These are phyloP conservation scores for Sweltsa coloradensis DNA, from an alignment of 1,140 invertebrate species.

Conservation along the genomic window DNA sequence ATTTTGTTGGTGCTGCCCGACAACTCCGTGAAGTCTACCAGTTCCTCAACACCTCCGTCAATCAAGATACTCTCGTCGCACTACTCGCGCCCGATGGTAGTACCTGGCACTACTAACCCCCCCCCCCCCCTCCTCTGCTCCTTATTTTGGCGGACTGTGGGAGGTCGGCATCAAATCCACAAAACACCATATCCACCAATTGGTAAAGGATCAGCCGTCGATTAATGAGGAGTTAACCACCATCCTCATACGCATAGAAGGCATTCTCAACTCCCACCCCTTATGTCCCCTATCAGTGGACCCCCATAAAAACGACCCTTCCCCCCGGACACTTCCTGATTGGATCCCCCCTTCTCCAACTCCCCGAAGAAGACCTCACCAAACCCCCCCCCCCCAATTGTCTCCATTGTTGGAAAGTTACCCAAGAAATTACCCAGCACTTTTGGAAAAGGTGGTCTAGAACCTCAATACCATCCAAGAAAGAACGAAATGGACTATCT, in stretches of 20 bases:
- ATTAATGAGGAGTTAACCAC: background rate
- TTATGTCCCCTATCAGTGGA: background rate
- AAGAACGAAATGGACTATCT: no score
- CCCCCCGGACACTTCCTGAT: constrained; percentile 19
- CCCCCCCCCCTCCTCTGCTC: background rate
- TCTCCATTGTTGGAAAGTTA: no score
- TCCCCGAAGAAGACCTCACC: constrained; percentile 17
- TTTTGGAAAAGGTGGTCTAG: no score
- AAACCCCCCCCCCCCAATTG: no score
- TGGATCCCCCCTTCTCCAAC: constrained; percentile 13
- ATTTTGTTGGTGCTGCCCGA: constrained; percentile 21
- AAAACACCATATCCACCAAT: background rate
- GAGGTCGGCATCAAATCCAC: background rate
- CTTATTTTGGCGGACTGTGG: background rate
- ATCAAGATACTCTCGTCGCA: no score
- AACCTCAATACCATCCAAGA: no score
- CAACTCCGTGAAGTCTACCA: background rate
- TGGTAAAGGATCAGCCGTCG: background rate
- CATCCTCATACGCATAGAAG: constrained; percentile 5
- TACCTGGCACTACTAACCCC: no score
- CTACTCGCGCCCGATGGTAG: no score
- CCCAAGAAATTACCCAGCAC: no score
- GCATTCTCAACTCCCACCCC: constrained; percentile 2
- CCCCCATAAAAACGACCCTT: background rate
- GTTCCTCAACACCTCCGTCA: background rate